Percentiles rank a stretch among this genome's conserved stretches.
Conservation (phyloP, 1,140 invertebrate species). For the Araneus ventricosus region DNA sequence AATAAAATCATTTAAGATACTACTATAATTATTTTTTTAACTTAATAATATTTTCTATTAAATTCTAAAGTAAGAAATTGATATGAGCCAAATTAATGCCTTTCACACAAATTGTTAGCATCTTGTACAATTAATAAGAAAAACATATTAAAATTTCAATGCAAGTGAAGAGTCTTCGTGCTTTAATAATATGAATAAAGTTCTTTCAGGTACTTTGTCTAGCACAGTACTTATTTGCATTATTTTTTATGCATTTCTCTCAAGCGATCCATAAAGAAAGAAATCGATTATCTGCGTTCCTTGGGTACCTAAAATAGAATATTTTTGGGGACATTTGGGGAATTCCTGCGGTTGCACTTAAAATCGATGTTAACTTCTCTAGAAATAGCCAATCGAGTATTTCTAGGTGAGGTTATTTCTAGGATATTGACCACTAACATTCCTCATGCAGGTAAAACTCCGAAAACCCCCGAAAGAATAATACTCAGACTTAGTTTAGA, state of each 20-base stretch:
- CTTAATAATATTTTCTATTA: too few species aligned
- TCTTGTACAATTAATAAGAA: too few species aligned
- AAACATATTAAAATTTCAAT: too few species aligned
- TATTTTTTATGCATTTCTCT: not conserved
- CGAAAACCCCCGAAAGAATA: not conserved
- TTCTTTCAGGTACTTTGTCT: too few species aligned
- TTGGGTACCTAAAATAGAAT: not conserved
- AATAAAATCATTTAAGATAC: too few species aligned
- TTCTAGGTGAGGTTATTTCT: slow-evolving; percentile 14
- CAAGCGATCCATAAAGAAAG: not conserved
- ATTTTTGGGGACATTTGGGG: not conserved
- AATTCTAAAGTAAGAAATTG: too few species aligned
- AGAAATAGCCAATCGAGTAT: not conserved
- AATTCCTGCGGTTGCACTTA: not conserved
- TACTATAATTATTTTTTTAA: too few species aligned
- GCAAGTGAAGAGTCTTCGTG: too few species aligned
- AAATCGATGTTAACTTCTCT: slow-evolving; percentile 14
- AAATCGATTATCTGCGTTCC: not conserved
- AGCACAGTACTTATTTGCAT: too few species aligned
- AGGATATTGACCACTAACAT: not conserved
- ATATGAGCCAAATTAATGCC: too few species aligned
- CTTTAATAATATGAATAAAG: too few species aligned
- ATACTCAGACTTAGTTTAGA: not conserved
- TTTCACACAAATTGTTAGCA: too few species aligned
- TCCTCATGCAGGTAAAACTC: not conserved